Conservation (phyloP, 2,888 invertebrate genomes). For the Nebria salina region DNA sequence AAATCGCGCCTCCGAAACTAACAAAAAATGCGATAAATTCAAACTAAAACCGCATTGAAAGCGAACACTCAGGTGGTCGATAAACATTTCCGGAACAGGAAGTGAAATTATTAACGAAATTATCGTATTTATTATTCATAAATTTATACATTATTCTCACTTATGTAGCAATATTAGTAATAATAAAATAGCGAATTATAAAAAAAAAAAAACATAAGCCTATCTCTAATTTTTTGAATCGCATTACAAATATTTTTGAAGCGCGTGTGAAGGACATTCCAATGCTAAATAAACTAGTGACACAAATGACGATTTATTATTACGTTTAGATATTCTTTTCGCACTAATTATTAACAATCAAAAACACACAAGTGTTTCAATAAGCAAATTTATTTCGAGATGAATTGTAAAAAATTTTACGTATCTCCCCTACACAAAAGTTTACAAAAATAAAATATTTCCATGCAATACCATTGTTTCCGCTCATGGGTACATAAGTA, state of each 20-base stretch:
- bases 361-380: background rate
- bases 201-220: background rate
- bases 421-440: no score
- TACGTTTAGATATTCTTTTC: background rate
- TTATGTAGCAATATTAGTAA: background rate
- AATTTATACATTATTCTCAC: background rate
- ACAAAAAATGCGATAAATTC: slow-evolving; percentile 11
- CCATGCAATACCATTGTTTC: background rate
- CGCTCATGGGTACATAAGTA: background rate
- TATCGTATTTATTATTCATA: background rate
- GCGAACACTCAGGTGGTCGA: slow-evolving; percentile 2
- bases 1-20: slow-evolving; percentile 26
- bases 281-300: background rate
- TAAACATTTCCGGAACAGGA: slow-evolving; percentile 1
- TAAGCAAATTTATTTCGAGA: no score
- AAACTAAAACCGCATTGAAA: slow-evolving; percentile 15
- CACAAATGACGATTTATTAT: background rate
- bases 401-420: no score
- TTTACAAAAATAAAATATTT: no score
- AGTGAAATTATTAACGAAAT: background rate
- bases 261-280: background rate
- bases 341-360: background rate
- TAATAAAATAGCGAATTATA: background rate
- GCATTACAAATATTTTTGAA: background rate
- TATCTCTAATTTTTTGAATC: background rate